Base-by-base conservation (phyloP, 35 echinoderm and acorn worm genomes). In the Holothuria glaberrima region DNA sequence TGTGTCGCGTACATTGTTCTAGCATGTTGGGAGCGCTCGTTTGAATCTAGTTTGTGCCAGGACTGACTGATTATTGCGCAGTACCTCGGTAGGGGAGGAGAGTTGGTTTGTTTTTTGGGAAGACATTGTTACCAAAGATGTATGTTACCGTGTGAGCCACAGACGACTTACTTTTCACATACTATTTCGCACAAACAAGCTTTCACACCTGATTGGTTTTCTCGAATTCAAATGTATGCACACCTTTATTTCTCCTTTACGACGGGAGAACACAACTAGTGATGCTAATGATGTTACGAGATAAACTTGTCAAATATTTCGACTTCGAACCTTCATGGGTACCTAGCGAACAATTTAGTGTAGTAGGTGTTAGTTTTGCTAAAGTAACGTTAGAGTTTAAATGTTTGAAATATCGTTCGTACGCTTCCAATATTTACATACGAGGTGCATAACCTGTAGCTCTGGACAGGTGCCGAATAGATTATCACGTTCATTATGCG, bases 191-290 rank as follows among this genome's bases (percentile, higher is more conserved):
- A 72, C 24, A 31, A 72, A 0, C 6, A 31, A 72, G n/a, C 68
- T 72, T 72, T 72, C 68, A 72, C 68, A 72, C 24, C 68, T 72
- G 68, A 72, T 72, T 72, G 68, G 27, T 72, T 72, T 72, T 72
- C 68, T 30, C 30, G 68, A 72, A 72, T 72, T 72, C 26, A n/a
- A 72, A 18, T 9, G 9, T 72, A 72, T 46, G 44, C 10, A 46
- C 44, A 46, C 10, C 44, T 10, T 5, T 29, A 30, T 72, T 28
- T 72, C 30, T 30, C 68, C 68, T 72, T 72, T 22, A 72, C 30
- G 68, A 72, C 30, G 68, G 68, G 6, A 33, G 68, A 72, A 72
- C 68, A 72, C 68, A 72, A 72, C 30, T 28, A 72, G 68, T 72
- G 68, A 27, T 31, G 68, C 30, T 72, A 30, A 30, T 72, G 68